Evolutionary conservation across 2,797 vertebrate genomes (phyloP).

Genomic region (Gymnothorax javanicus): DNA sequence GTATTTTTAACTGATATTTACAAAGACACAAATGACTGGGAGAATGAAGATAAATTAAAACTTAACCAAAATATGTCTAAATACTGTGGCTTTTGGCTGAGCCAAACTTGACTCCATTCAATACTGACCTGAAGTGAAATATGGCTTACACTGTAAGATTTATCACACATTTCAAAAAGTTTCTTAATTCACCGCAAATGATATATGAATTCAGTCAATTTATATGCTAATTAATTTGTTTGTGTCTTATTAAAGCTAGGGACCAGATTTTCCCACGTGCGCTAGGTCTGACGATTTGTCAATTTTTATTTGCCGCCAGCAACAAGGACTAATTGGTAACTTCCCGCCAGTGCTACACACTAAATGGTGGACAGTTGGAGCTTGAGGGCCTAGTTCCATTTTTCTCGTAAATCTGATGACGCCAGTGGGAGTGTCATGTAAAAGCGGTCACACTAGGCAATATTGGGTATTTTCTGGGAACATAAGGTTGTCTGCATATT

Average conservation of each 20-base stretch:
- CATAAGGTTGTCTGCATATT: too few relatives aligned
- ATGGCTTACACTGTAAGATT: background rate
- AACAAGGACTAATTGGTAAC: too few relatives aligned
- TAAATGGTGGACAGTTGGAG: too few relatives aligned
- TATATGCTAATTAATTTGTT: background rate
- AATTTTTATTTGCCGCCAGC: too few relatives aligned
- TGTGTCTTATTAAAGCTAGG: background rate
- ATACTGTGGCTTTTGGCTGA: slow-evolving; percentile 21
- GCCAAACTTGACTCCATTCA: slow-evolving; percentile 10
- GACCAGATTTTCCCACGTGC: background rate
- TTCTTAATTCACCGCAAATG: slow-evolving; percentile 4
- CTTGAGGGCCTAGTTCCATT: too few relatives aligned
- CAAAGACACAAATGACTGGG: background rate
- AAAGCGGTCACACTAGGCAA: too few relatives aligned
- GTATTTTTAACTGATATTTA: slow-evolving; percentile 32
- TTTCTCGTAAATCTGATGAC: too few relatives aligned
- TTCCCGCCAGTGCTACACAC: too few relatives aligned
- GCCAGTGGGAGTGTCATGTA: too few relatives aligned
- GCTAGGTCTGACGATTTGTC: too few relatives aligned
- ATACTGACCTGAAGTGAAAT: background rate
- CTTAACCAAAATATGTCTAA: background rate
- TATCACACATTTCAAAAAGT: slow-evolving; percentile 13
- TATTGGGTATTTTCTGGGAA: too few relatives aligned
- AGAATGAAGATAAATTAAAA: background rate
- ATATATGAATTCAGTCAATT: background rate